A percentile compares a stretch with the other conserved stretches of the same genome.
These are phyloP conservation scores for Xenus cinereus DNA, from an alignment of 2,113 vertebrate species.

Conservation along the genomic window DNA sequence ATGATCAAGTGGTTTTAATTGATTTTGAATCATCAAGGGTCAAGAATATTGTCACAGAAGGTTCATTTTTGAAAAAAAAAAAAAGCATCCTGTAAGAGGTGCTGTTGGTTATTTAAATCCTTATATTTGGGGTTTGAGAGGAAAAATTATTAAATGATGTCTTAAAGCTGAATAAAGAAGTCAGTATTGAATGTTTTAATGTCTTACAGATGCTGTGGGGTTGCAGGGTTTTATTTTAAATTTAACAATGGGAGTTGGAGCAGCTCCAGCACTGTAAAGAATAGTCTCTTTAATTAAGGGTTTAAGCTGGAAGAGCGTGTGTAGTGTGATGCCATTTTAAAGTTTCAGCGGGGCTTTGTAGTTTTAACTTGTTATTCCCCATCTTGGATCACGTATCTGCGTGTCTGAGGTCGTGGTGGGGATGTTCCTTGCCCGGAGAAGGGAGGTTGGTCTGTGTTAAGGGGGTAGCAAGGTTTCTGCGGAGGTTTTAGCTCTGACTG, in stretches of 20 bases:
- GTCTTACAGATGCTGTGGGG: conserved; percentile 50
- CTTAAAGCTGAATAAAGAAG: conserved; percentile 41
- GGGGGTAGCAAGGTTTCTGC: neutral
- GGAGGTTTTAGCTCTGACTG: neutral
- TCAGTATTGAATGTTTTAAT: conserved; percentile 23
- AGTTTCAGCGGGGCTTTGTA: conserved; percentile 15
- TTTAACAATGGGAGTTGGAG: conserved; percentile 62
- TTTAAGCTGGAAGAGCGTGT: conserved; percentile 2
- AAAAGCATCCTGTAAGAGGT: neutral
- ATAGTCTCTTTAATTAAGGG: conserved; percentile 48
- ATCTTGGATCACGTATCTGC: neutral
- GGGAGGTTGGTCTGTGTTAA: neutral
- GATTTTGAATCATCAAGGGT: neutral
- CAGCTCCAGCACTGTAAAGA: conserved; percentile 28
- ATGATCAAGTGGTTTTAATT: neutral
- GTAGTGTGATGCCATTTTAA: conserved; percentile 36
- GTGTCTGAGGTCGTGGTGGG: neutral
- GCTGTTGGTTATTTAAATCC: neutral
- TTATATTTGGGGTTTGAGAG: neutral
- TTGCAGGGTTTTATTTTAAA: conserved; percentile 41
- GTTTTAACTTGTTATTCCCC: neutral
- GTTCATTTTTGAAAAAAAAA: neutral
- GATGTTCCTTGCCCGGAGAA: neutral
- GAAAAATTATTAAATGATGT: neutral
- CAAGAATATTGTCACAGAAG: neutral